Evolutionary conservation across 2,888 invertebrate genomes (phyloP), one percentile per base, ranked within the genome.

Genomic region (Lobophora halterata): DNA sequence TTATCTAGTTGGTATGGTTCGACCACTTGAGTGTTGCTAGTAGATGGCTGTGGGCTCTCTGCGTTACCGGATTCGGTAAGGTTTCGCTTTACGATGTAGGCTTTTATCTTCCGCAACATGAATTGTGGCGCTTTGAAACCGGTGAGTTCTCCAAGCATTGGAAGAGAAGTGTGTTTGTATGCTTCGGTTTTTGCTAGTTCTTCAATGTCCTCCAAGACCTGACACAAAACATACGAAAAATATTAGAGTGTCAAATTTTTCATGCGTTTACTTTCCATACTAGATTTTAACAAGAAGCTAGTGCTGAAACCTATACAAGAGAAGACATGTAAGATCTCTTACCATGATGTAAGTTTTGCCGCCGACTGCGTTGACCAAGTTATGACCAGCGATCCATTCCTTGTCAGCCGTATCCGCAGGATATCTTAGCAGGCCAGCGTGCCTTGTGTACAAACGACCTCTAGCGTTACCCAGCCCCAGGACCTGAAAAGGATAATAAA

Each of bases 401-500:
- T 94, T 94, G 65, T 95, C 95, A 46, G 93, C 92, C 31, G 91
- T 91, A 62, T 95, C 95, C 2, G 94, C 93, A 10, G 92, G 92
- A 72, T 95, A 95, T 65, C 93, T 89, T 30, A 94, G 90, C 24
- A 95, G 66, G 25, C 93, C 93, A 2, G 94, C 92, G 75, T 95
- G 95, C 62, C 94, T 90, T 1, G 93, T 91, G 61, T 94, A 94
- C 5, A 94, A 72, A 3, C 94, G 88, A 0, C 94, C 94, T 49
- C 94, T 86, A 1, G 93, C 92, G 55, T 93, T 92, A 5, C 93
- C 93, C 52, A 93, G 88, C 1, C 94, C 95, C 31, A 95, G 76
- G 7, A 91, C 91, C 88, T 88, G 50, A 6, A 68, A 61, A 9
- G 19, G n/a, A 39, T 17, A 18, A 3, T 7, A 11, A 4, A 24